Conservation (phyloP, 1,140 invertebrate species). For the Thereuonema tuberculata region DNA sequence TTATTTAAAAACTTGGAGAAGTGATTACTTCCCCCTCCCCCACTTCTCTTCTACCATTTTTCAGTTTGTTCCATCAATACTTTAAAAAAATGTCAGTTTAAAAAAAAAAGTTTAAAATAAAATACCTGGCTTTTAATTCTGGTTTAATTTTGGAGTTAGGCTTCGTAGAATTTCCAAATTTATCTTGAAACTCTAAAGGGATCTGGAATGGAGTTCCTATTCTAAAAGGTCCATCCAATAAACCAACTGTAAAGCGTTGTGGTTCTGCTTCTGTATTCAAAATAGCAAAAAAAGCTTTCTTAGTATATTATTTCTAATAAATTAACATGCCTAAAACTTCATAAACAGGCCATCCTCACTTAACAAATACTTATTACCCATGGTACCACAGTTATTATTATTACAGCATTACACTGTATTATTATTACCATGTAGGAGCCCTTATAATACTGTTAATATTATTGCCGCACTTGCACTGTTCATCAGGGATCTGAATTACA, state of each 20-base stretch:
- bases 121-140: conserved; percentile 28
- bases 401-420: too few relatives aligned
- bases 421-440: too few relatives aligned
- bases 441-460: too few relatives aligned
- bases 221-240: conserved; percentile 30
- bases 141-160: conserved; percentile 25
- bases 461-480: too few relatives aligned
- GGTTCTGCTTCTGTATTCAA: conserved; percentile 27
- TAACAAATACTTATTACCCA: not conserved
- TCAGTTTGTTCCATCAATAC: too few relatives aligned
- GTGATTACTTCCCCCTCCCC: too few relatives aligned
- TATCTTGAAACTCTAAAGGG: conserved; percentile 31
- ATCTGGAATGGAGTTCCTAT: conserved; percentile 31
- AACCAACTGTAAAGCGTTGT: conserved; percentile 28
- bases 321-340: not conserved
- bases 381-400: not conserved
- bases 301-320: conserved; percentile 2
- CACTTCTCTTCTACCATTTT: too few relatives aligned
- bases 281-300: too few relatives aligned
- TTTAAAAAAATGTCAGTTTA: too few relatives aligned
- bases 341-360: not conserved
- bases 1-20: too few relatives aligned
- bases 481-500: too few relatives aligned
- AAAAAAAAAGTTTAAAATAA: too few relatives aligned
- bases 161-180: conserved; percentile 28